Conservation (phyloP, 2,113 vertebrate genomes). For the Physeter macrocephalus region DNA sequence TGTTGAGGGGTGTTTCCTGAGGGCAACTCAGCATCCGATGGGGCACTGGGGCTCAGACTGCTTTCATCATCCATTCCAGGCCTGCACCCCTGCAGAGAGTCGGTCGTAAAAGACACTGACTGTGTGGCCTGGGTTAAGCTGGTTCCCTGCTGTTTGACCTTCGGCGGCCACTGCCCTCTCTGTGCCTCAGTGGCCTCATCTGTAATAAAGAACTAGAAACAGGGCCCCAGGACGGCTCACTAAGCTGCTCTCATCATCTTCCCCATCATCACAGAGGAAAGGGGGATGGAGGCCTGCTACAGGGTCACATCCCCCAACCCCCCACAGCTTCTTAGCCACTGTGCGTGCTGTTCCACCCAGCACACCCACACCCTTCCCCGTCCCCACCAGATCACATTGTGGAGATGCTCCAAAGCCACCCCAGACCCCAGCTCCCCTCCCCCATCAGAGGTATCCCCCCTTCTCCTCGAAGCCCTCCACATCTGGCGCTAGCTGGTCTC, state of each 20-base stretch:
- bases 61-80: background rate
- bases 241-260: background rate
- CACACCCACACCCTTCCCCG: background rate
- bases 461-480: no score
- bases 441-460: background rate
- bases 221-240: background rate
- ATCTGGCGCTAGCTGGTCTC: background rate
- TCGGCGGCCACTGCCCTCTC: background rate
- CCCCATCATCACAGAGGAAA: background rate
- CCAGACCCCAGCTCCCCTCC: no score
- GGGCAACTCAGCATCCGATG: no score
- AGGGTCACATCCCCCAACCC: background rate
- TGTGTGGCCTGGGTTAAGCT: background rate
- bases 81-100: background rate
- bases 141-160: background rate
- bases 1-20: background rate
- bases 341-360: background rate
- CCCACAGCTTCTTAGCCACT: background rate
- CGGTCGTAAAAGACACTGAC: background rate
- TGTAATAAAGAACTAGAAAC: background rate
- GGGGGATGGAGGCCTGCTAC: background rate
- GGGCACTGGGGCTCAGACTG: background rate
- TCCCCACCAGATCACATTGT: background rate
- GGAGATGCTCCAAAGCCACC: background rate
- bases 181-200: background rate